Conservation (phyloP, 2,888 invertebrate species). For the Anticlea derivata region DNA sequence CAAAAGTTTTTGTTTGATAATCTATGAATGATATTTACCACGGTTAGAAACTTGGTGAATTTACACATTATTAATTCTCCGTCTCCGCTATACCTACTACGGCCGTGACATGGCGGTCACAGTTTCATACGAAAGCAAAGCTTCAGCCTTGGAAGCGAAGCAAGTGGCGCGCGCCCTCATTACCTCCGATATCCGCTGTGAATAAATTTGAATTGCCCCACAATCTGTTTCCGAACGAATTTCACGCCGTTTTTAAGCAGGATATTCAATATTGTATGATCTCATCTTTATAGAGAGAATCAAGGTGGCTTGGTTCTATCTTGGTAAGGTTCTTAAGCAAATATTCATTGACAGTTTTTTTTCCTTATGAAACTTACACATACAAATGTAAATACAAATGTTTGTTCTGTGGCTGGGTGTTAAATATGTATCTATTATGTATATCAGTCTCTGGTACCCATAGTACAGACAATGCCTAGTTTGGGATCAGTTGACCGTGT, state of each 20-base stretch:
- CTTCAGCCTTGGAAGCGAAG: background rate
- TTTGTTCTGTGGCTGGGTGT: too few relatives aligned
- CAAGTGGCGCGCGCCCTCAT: slow-evolving; percentile 26
- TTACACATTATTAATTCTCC: too few relatives aligned
- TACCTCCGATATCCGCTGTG: slow-evolving; percentile 28
- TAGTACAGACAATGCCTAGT: too few relatives aligned
- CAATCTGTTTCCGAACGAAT: slow-evolving; percentile 29
- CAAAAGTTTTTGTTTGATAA: too few relatives aligned
- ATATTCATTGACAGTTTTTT: too few relatives aligned
- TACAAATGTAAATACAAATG: too few relatives aligned
- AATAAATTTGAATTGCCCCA: slow-evolving; percentile 27
- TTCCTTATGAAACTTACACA: too few relatives aligned
- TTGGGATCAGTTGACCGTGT: too few relatives aligned
- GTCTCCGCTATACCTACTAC: background rate
- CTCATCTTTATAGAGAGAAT: slow-evolving; percentile 1
- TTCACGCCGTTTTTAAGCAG: slow-evolving; percentile 17
- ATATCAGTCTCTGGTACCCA: too few relatives aligned
- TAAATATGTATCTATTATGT: too few relatives aligned
- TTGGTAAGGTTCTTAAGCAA: background rate
- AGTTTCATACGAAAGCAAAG: background rate
- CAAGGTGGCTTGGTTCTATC: background rate
- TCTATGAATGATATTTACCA: too few relatives aligned
- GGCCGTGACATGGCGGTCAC: background rate
- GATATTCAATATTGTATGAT: slow-evolving; percentile 22
- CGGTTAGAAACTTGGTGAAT: too few relatives aligned